Percentiles rank a stretch among this genome's conserved stretches.
Conservation (phyloP, 2,888 invertebrate genomes). For the Hyalella azteca region DNA sequence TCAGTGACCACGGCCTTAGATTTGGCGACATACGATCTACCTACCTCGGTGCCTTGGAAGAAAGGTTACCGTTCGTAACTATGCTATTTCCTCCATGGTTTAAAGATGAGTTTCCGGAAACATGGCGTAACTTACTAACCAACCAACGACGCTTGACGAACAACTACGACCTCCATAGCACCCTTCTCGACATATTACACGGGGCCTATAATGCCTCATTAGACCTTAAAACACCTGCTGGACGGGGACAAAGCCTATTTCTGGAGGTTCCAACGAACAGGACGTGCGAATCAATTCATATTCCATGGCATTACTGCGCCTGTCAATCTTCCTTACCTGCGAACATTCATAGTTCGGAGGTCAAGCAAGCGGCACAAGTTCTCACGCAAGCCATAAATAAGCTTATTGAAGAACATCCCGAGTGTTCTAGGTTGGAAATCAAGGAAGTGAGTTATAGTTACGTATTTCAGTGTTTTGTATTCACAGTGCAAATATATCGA, state of each 20-base stretch:
- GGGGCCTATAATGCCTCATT: neutral
- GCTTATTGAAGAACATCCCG: neutral
- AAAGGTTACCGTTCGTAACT: constrained; percentile 79
- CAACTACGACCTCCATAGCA: constrained; percentile 83
- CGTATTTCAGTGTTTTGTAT: neutral
- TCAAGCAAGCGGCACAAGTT: neutral
- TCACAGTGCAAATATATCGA: neutral
- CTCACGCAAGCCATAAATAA: neutral
- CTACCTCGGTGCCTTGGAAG: constrained; percentile 25
- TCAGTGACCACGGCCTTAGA: constrained; percentile 38
- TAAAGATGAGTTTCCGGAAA: constrained; percentile 68
- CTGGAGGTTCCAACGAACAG: constrained; percentile 5
- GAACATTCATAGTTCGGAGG: neutral
- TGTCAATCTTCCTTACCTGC: neutral
- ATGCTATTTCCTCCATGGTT: constrained; percentile 79
- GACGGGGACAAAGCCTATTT: constrained; percentile 22
- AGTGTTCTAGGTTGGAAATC: neutral
- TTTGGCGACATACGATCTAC: constrained; percentile 29
- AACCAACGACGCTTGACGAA: constrained; percentile 78
- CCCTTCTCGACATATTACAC: constrained; percentile 72
- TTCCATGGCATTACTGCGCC: constrained; percentile 22
- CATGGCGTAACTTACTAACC: constrained; percentile 70
- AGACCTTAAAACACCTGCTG: neutral
- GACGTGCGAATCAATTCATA: constrained; percentile 9
- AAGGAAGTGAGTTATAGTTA: neutral